phyloP scores from a whole-genome alignment of 2,113 vertebrate genomes.

The Harpagus bidentatus region DNA sequence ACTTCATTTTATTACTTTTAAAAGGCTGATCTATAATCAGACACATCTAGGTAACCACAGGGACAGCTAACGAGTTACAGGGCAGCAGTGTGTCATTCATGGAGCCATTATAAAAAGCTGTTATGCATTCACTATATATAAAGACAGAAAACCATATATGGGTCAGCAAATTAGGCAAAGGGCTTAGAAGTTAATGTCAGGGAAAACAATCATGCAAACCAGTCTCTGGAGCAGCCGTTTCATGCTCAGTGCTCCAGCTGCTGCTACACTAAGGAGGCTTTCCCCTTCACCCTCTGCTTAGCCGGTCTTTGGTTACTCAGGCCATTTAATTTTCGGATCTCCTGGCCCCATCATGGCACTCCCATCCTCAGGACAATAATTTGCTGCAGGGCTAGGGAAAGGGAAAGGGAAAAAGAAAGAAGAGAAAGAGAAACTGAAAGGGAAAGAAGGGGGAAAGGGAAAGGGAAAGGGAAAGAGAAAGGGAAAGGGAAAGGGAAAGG shows the following conservation, averaged over 20 bases:
- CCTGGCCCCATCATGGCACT: background rate
- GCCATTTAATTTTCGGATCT: background rate
- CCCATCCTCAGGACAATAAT: background rate
- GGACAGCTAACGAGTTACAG: background rate
- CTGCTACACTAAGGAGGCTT: background rate
- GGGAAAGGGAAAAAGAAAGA: background rate
- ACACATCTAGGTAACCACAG: background rate
- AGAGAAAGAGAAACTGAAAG: background rate
- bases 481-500: background rate
- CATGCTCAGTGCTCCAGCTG: background rate
- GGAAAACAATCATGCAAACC: background rate
- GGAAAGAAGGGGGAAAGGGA: background rate
- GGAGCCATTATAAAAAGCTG: background rate
- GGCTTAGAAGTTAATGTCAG: background rate
- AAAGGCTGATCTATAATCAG: slow-evolving; percentile 40
- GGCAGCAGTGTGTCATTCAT: background rate
- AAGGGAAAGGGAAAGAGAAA: background rate
- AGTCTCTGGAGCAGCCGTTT: background rate
- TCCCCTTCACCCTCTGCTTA: background rate
- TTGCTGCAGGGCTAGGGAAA: background rate
- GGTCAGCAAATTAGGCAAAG: background rate
- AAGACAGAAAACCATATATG: background rate
- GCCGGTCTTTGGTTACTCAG: rapidly evolving
- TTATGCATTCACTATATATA: background rate
- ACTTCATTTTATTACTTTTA: slow-evolving; percentile 23